A percentile compares a stretch with the other conserved stretches of the same genome.
Conservation (phyloP, 2,888 invertebrate genomes). For the Andrena fulva region DNA sequence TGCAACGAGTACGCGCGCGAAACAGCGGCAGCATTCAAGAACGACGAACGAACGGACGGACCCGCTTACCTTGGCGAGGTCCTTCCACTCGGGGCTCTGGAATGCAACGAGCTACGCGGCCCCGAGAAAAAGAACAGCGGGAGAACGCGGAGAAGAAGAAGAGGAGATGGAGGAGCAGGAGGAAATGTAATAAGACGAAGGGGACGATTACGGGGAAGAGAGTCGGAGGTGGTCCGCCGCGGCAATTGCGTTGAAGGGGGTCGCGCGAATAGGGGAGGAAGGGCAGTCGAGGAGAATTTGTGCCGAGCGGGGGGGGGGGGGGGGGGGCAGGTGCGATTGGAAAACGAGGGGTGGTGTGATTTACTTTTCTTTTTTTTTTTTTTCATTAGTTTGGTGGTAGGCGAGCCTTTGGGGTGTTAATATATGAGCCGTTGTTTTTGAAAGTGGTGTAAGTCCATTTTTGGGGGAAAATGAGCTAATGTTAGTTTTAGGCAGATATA, state of each 20-base stretch:
- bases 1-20: conserved; percentile 40
- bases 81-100: conserved; percentile 82
- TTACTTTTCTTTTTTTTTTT: background rate
- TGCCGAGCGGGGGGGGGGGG: background rate
- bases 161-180: conserved; percentile 26
- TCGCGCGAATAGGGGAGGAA: conserved; percentile 27
- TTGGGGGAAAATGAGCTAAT: too few relatives aligned
- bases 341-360: conserved; percentile 31
- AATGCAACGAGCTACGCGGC: conserved; percentile 76
- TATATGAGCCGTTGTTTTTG: too few relatives aligned
- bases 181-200: conserved; percentile 42
- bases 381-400: too few relatives aligned
- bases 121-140: conserved; percentile 49
- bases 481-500: too few relatives aligned
- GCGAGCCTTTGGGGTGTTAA: too few relatives aligned
- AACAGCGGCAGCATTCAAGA: conserved; percentile 67
- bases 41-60: conserved; percentile 68
- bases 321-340: background rate
- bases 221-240: conserved; percentile 47
- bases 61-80: conserved; percentile 83
- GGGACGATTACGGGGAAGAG: conserved; percentile 48
- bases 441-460: too few relatives aligned
- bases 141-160: conserved; percentile 38
- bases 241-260: conserved; percentile 42
- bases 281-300: conserved; percentile 18